Percentiles rank a stretch among this genome's conserved stretches.
Conservation (phyloP, 2,113 vertebrate species). For the Platichthys stellatus region DNA sequence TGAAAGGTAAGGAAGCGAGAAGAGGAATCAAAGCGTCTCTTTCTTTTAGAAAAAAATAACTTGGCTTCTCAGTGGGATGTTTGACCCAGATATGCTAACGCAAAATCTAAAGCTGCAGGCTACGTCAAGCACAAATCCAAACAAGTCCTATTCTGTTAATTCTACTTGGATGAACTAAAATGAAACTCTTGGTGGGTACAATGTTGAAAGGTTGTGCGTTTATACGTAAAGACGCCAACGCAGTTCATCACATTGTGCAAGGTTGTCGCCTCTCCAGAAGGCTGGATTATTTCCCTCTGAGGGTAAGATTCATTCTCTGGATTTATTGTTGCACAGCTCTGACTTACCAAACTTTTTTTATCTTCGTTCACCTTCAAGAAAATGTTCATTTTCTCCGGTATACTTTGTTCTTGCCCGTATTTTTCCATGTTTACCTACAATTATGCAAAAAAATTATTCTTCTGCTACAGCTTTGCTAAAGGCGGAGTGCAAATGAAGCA, state of each 20-base stretch:
- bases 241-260: slow-evolving; percentile 22
- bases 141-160: slow-evolving; percentile 35
- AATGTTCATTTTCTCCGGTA: neutral
- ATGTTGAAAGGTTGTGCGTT: slow-evolving; percentile 23
- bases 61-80: slow-evolving; percentile 49
- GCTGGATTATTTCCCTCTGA: slow-evolving; percentile 36
- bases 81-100: slow-evolving; percentile 56
- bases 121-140: slow-evolving; percentile 28
- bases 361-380: slow-evolving; percentile 31
- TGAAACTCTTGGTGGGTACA: slow-evolving; percentile 3
- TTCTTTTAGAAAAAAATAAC: slow-evolving; percentile 26
- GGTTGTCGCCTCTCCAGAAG: slow-evolving; percentile 28
- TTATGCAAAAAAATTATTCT: slow-evolving; percentile 4
- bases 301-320: slow-evolving; percentile 20
- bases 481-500: slow-evolving; percentile 41
- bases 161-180: slow-evolving; percentile 27
- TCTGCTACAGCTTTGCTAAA: slow-evolving; percentile 24
- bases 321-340: slow-evolving; percentile 33
- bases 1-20: slow-evolving; percentile 8
- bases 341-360: slow-evolving; percentile 26
- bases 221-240: slow-evolving; percentile 6
- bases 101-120: slow-evolving; percentile 38
- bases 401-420: slow-evolving; percentile 10
- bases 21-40: slow-evolving; percentile 44
- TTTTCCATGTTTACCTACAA: slow-evolving; percentile 24